A percentile compares a stretch with the other conserved stretches of the same genome.
These are phyloP conservation scores for Drosophila recens DNA, from an alignment of 2,888 invertebrate genomes.

Conservation along the genomic window DNA sequence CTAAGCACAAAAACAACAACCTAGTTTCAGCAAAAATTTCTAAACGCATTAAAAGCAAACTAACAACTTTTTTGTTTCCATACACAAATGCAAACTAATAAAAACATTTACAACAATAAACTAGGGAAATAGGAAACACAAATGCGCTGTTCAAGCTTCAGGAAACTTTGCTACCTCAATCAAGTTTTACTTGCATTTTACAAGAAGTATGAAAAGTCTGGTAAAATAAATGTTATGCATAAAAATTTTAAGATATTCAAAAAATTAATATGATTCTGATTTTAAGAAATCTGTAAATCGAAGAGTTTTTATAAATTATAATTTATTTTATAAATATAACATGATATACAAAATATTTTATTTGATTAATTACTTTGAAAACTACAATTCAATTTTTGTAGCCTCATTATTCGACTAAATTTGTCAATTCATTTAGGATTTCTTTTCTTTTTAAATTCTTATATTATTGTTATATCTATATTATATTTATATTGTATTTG, in stretches of 20 bases:
- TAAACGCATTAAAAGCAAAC: constrained; percentile 49
- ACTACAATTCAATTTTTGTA: too few species aligned
- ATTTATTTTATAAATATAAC: too few species aligned
- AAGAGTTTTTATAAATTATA: too few species aligned
- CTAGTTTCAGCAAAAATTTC: constrained; percentile 29
- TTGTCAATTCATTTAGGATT: too few species aligned
- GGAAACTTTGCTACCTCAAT: constrained; percentile 20
- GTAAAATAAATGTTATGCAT: not conserved
- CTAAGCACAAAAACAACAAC: constrained; percentile 8
- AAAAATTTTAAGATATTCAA: not conserved
- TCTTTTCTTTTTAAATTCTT: too few species aligned
- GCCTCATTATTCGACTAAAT: too few species aligned
- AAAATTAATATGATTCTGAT: too few species aligned
- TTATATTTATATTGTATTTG: too few species aligned
- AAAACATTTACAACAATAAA: constrained; percentile 43
- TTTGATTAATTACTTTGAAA: too few species aligned
- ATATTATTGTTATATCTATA: too few species aligned
- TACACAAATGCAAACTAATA: constrained; percentile 37
- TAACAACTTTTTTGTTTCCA: constrained; percentile 51
- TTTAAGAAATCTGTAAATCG: too few species aligned
- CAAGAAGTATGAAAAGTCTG: not conserved
- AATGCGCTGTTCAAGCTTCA: constrained; percentile 18
- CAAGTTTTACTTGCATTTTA: not conserved
- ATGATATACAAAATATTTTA: too few species aligned
- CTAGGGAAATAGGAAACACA: constrained; percentile 17